Base-by-base conservation (phyloP, 2,888 invertebrate genomes). In the Dicroscelio sp. region DNA sequence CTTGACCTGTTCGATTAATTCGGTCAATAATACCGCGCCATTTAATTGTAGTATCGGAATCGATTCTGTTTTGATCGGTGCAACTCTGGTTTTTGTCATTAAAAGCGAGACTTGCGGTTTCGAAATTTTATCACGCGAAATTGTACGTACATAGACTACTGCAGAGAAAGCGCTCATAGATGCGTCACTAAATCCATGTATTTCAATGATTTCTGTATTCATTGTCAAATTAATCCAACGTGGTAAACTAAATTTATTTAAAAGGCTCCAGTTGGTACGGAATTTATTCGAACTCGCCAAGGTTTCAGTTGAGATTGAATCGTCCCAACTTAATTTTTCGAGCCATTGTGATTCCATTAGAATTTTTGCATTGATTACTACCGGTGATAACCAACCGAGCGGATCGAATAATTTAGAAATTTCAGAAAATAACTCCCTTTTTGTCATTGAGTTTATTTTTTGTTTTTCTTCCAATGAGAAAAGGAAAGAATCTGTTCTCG, bases 31-130 rank as follows among this genome's bases (percentile, higher is more conserved):
- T 31, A 27, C 23, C 0, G 88, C 86, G 1, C 89, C 90, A 75
- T 90, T 89, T 2, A 92, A 78, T 75, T 92, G 92, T 12, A 93
- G 55, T 23, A 86, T 73, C 1, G 92, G 92, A 14, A 92, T 82
- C 1, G 75, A 80, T 23, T 80, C 23, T 12, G 65, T 55, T 25
- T 92, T 89, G 10, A 90, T 14, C 0, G 92, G 93, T 0, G 93
- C 92, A 1, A 93, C 89, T 60, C 73, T 88, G 0, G 85, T 65
- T 60, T 92, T 92, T 0, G 90, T 71, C 35, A 85, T 79, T 43
- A 65, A 3, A 35, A 65, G 90, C 5, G 12, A 87, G n/a, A 23
- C 10, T 23, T 23, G 10, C 3, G 25, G 8, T 12, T 38, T 38
- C 38, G n/a, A n/a, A n/a, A n/a, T n/a, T 38, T 38, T 8, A 8